Evolutionary conservation across 2,113 vertebrate genomes (phyloP), one percentile per base, ranked within the genome.

Genomic region (Scortum barcoo): DNA sequence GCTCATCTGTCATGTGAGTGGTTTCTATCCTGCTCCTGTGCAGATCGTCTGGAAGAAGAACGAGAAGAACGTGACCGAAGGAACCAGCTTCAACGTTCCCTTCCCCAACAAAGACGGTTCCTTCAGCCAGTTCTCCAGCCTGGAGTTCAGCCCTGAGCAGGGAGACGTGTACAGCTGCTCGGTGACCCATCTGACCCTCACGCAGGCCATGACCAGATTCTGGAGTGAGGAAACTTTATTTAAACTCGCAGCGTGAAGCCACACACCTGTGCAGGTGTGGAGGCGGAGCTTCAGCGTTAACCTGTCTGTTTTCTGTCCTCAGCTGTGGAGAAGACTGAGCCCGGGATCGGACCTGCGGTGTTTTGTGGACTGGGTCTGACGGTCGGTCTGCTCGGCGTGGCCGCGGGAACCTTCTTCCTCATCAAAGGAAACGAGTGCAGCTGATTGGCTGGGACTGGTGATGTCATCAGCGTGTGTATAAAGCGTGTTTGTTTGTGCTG

Each of bases 81-180:
- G 88, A 30, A 51, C 74, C 3, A 92, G 85, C 22, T 78, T 89
- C 36, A 95, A 92, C 0, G 72, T 84, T 51, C 95, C 93, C 16
- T 91, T 88, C 4, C 77, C 69, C 7, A 92, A 92, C 14, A 7
- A 69, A 0, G 94, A 97, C 7, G 20, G 81, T 0, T 65, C 94
- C 62, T 95, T 92, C 89, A 92, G 85, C 58, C 92, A 95, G 73
- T 93, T 93, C 81, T 95, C 96, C 48, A 92, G 91, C 28, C 88
- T 97, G 88, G 85, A 81, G 16, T 85, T 96, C 87, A 92, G 82
- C 0, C 93, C 96, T 0, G 26, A 84, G 36, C 46, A 78, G n/a
- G 92, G 84, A 24, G 96, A 97, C 76, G 3, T 94, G 16, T 96
- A 93, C 92, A 88, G 94, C 84, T 97, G 96, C 51, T 12, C 78